A percentile compares a stretch with the other conserved stretches of the same genome.
phyloP scores from a whole-genome alignment of 2,888 invertebrate species.

The Phlogophora meticulosa region DNA sequence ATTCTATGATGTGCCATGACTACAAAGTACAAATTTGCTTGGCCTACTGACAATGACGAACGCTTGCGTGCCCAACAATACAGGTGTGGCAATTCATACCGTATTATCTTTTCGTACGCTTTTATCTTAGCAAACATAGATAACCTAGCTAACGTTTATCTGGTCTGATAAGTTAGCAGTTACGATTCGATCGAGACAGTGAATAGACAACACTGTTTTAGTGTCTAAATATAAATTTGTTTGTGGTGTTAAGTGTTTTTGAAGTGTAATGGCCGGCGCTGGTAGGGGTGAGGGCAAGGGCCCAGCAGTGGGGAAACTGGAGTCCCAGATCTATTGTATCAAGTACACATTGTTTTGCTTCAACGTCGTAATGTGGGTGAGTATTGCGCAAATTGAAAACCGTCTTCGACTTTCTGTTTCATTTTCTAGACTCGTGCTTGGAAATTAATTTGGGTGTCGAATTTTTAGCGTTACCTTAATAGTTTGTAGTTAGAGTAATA shows the following conservation, averaged over 20 bases:
- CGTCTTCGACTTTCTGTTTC: constrained; percentile 49
- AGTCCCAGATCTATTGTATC: constrained; percentile 94
- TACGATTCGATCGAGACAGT: constrained; percentile 75
- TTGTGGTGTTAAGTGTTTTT: constrained; percentile 67
- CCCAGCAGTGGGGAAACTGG: constrained; percentile 91
- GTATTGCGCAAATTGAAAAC: constrained; percentile 77
- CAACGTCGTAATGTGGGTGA: constrained; percentile 95
- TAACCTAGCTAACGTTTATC: constrained; percentile 86
- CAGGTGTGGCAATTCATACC: constrained; percentile 87
- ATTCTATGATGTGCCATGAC: constrained; percentile 37
- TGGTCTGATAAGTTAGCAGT: constrained; percentile 81
- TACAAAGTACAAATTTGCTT: constrained; percentile 44
- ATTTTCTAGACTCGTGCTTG: constrained; percentile 56
- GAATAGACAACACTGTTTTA: constrained; percentile 73
- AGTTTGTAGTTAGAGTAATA: constrained; percentile 30
- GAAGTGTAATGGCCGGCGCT: constrained; percentile 90
- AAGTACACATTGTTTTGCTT: constrained; percentile 96
- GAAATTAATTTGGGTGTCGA: constrained; percentile 53
- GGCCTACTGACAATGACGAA: constrained; percentile 55
- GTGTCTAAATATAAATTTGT: constrained; percentile 63
- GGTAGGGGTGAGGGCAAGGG: constrained; percentile 89
- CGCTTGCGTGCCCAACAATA: constrained; percentile 63
- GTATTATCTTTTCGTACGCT: constrained; percentile 81
- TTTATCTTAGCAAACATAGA: constrained; percentile 88
- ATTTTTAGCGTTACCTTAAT: constrained; percentile 24